Base-by-base conservation (phyloP, 2,797 vertebrate species). In the Momotus momota region DNA sequence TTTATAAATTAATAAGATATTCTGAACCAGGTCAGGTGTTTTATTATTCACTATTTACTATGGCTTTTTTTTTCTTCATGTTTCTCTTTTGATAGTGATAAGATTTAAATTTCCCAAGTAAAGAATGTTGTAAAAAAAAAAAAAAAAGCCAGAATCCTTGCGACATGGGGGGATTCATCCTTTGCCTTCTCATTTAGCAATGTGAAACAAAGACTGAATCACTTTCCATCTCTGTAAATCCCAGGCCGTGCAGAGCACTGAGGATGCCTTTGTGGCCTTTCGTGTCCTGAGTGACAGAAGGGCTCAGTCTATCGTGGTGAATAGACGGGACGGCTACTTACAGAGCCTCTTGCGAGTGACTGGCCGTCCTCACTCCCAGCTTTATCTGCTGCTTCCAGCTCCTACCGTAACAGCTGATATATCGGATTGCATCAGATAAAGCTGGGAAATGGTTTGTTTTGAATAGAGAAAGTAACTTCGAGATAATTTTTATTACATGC, bases 251-350 rank as follows among this genome's bases (percentile, higher is more conserved):
- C 0, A 0, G 40, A 79, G 89, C 69, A 86, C 87, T 96, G 75
- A 94, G 65, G 29, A 40, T n/a, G 69, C 65, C 89, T 88, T 92
- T 96, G 95, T 96, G 86, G 81, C 74, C 25, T 71, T 86, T n/a
- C 0, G 0, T 95, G 66, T 72, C 51, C 64, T 22, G 25, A 96
- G 64, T 87, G 83, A 94, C 88, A 96, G 91, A 81, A 84, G 78
- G 52, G 73, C 77, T 84, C 84, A 84, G 90, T 84, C 81, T 88
- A 0, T 43, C 0, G 33, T 5, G 1, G 57, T 73, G 88, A 80
- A 70, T 66, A 66, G 62, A 62, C 2, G 12, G 81, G 86, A 58
- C 2, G 13, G 77, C 80, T 61, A 19, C 90, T 88, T 67, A 83
- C 51, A 96, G 69, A 90, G 72, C 90, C 82, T 60, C 0, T 0